These are phyloP conservation scores for Biston betularia DNA, from an alignment of 2,888 invertebrate genomes.

Conservation along the genomic window DNA sequence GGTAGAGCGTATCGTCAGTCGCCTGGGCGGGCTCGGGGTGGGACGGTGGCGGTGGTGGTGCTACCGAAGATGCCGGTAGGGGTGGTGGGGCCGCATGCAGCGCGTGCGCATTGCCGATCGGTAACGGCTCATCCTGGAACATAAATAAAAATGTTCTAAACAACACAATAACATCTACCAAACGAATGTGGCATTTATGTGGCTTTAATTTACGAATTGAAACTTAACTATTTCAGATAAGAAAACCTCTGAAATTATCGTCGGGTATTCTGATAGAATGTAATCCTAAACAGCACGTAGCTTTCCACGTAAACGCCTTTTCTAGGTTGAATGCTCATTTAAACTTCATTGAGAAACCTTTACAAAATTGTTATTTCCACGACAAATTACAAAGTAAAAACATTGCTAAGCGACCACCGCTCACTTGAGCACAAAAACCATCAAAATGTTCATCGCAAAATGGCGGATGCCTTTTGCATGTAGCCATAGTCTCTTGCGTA, in stretches of 20 bases:
- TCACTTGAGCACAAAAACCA: conserved; percentile 75
- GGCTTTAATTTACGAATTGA: neutral
- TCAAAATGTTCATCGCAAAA: conserved; percentile 74
- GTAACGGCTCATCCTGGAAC: conserved; percentile 75
- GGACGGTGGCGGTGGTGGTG: conserved; percentile 48
- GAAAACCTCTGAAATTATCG: conserved; percentile 30
- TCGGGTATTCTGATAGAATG: conserved; percentile 33
- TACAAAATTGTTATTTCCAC: conserved; percentile 53
- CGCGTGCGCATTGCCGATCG: conserved; percentile 79
- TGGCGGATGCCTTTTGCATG: conserved; percentile 71
- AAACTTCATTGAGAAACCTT: conserved; percentile 51
- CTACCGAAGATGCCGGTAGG: conserved; percentile 49
- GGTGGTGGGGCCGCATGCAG: conserved; percentile 65
- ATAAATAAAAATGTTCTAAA: conserved; percentile 15
- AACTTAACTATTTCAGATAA: conserved; percentile 4
- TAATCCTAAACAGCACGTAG: conserved; percentile 39
- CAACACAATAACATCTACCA: neutral
- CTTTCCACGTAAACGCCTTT: conserved; percentile 51
- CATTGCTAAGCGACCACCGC: conserved; percentile 59
- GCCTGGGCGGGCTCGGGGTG: conserved; percentile 57
- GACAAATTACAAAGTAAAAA: conserved; percentile 57
- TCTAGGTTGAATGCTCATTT: conserved; percentile 46
- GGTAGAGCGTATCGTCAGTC: conserved; percentile 74
- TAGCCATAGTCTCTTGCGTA: conserved; percentile 63
- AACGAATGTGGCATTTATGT: neutral